phyloP scores from a whole-genome alignment of 1,140 invertebrate genomes.

The Holotrichia oblita region DNA sequence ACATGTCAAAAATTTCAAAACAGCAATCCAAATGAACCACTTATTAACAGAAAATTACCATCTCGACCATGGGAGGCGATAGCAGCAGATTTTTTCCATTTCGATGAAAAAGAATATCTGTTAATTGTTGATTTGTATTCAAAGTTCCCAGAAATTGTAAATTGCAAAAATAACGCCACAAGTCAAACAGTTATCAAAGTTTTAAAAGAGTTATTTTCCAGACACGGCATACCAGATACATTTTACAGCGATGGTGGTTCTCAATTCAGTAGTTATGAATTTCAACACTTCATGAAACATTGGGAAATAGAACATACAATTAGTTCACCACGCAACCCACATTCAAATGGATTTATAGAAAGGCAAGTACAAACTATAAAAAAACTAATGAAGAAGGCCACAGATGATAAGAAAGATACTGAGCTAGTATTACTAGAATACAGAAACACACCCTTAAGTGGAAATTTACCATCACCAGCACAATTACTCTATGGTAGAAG shows the following conservation, averaged over 20 bases:
- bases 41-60: no score
- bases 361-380: constrained; percentile 40
- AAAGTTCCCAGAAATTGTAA: constrained; percentile 24
- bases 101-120: constrained; percentile 56
- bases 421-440: constrained; percentile 33
- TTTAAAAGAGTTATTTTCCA: constrained; percentile 43
- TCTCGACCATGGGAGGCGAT: constrained; percentile 55
- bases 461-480: no score
- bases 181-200: background rate
- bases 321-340: constrained; percentile 37
- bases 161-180: constrained; percentile 8
- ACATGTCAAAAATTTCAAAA: constrained; percentile 5
- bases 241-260: constrained; percentile 45
- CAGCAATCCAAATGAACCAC: background rate
- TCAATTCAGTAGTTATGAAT: constrained; percentile 54
- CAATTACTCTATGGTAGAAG: no score
- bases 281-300: constrained; percentile 58
- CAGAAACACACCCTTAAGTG: background rate
- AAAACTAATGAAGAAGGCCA: constrained; percentile 37
- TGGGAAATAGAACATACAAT: constrained; percentile 37
- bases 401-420: constrained; percentile 32
- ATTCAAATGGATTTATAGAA: constrained; percentile 41
- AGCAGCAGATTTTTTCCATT: constrained; percentile 54
- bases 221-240: constrained; percentile 45
- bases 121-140: constrained; percentile 38